Base-by-base conservation (phyloP, 1,140 invertebrate species). In the Neuroterus valhalla region DNA sequence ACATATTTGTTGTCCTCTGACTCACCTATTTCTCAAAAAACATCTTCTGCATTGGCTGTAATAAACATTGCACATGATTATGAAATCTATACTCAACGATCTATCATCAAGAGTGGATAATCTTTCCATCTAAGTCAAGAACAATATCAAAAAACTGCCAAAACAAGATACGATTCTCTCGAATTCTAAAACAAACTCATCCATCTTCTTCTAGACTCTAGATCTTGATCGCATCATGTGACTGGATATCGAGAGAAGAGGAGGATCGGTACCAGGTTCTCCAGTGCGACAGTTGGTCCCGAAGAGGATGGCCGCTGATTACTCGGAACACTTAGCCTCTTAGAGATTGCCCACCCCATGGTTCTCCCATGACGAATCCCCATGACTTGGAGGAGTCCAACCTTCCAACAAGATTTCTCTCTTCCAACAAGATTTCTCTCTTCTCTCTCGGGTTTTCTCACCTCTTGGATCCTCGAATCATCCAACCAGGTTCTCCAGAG, bases 401-500 rank as follows among this genome's bases (percentile, higher is more conserved):
- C 15, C 55, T 62, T 62, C 55, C 55, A 62, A 62, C 55, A 23
- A 31, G 55, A 15, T 62, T 62, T 62, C 21, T 31, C 23, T 38
- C 72, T 48, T 50, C 66, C 55, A 62, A 62, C 55, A 23, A 31
- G 55, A 15, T 62, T 62, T 62, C 21, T 31, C 23, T 38, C 72
- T 48, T 50, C 66, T 82, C 80, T 42, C 76, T 72, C 74, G 80
- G 74, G 82, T 85, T 88, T 85, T 85, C 81, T 84, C 83, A 84
- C 82, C 84, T 86, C 78, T 81, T 66, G 71, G 71, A 76, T 81
- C 74, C 73, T 78, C 26, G 55, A 62, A 62, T 62, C 83, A 82
- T 79, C 84, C 84, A 87, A 85, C 84, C 85, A 83, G 82, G 84
- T 83, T 81, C 82, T 75, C 76, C 82, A 74, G 70, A 70, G 71